Evolutionary conservation across 2,113 vertebrate genomes (phyloP), one percentile per base, ranked within the genome.

Genomic region (Ardeotis arabs): DNA sequence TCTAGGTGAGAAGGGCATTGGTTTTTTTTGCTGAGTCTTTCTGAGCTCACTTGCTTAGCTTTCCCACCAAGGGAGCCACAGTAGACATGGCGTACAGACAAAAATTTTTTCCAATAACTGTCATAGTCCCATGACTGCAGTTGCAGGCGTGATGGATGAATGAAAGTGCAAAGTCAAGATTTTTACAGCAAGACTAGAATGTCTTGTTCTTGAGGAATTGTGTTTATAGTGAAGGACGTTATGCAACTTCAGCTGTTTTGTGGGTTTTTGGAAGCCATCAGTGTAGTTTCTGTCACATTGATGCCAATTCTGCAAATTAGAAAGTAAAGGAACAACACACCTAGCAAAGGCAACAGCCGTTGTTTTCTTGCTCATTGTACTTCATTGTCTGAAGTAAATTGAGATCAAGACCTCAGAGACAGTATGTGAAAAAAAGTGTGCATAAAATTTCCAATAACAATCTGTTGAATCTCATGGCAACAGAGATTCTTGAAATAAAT

Each of bases 341-440:
- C 24, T 77, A 64, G 27, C 14, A 75, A 77, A 90, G 27, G 28
- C 7, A 85, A 39, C 29, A 56, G 33, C 35, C n/a, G 20, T 83
- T 88, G 28, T 80, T 93, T 92, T 78, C 50, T 84, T 85, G 55
- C 31, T 76, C 50, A 37, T 50, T 0, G 0, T 63, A 44, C 62
- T 92, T 93, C 31, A 23, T 67, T 87, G 62, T 69, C 82, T 93
- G 63, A 90, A 77, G 62, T 82, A 79, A 93, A 93, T 77, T 77
- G 93, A 90, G 75, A 92, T 88, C 55, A 84, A 84, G 53, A 89
- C 73, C 47, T 89, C 56, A 69, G 49, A 90, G 69, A 60, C 9
- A 86, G 72, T 80, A 92, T 19, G 27, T 33, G 35, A 82, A 84
- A 63, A 88, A 87, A 72, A 31, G 2, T 4, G 8, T 24, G 21